These are phyloP conservation scores for Camponotus floridanus DNA, from an alignment of 1,140 invertebrate genomes.

Conservation along the genomic window DNA sequence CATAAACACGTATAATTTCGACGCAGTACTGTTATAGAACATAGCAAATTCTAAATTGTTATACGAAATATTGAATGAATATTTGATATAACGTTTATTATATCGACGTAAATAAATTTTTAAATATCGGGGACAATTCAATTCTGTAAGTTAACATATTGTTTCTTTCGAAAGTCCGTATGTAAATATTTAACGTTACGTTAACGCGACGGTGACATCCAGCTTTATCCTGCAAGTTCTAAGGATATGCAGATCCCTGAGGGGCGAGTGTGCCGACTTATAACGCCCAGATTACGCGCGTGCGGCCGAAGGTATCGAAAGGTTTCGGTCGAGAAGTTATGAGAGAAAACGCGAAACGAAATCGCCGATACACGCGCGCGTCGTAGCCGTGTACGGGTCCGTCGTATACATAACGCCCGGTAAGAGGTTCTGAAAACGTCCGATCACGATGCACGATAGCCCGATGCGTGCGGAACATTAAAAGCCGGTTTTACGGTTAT, in stretches of 20 bases:
- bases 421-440: constrained; percentile 76
- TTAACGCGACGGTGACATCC: too few relatives aligned
- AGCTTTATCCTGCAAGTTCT: background rate
- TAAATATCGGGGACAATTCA: too few relatives aligned
- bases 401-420: constrained; percentile 23
- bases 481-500: constrained; percentile 82
- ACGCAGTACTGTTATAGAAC: background rate
- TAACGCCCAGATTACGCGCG: constrained; percentile 1
- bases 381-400: background rate
- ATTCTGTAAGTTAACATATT: too few relatives aligned
- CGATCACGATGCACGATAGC: constrained; percentile 76
- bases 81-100: background rate
- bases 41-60: background rate
- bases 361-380: constrained; percentile 40
- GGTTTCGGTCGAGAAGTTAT: constrained; percentile 62
- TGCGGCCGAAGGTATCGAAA: constrained; percentile 38
- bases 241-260: constrained; percentile 14
- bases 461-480: constrained; percentile 75
- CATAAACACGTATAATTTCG: background rate
- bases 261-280: background rate
- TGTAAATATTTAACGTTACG: too few relatives aligned
- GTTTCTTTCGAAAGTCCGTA: too few relatives aligned
- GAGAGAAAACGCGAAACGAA: constrained; percentile 70
- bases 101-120: too few relatives aligned
- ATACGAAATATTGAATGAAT: too few relatives aligned